Evolutionary conservation across 2,888 invertebrate genomes (phyloP).

Genomic region (Synanthedon myopaeformis): DNA sequence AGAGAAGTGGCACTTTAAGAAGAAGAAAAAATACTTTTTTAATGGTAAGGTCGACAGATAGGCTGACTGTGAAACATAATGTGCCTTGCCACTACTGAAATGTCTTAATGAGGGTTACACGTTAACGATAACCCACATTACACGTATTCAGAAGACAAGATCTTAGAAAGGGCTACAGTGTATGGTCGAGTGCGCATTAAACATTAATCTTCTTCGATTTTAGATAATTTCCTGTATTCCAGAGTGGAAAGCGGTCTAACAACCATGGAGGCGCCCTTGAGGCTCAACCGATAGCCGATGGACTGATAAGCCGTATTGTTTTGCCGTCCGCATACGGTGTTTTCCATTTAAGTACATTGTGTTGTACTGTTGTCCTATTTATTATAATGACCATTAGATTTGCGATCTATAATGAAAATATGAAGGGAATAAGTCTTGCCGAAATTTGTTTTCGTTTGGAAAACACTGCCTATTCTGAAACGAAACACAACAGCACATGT

Average conservation of each 20-base stretch:
- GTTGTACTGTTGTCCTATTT: not conserved
- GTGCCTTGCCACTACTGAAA: not conserved
- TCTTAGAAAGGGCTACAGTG: conserved; percentile 2
- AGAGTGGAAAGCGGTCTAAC: conserved; percentile 25
- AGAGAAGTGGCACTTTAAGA: too few species aligned
- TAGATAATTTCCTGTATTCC: conserved; percentile 29
- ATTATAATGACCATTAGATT: not conserved
- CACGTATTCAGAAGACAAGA: not conserved
- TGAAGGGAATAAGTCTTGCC: too few species aligned
- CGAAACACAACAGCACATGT: too few species aligned
- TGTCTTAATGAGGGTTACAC: not conserved
- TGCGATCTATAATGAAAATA: too few species aligned
- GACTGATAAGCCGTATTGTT: conserved; percentile 12
- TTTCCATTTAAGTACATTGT: conserved; percentile 6
- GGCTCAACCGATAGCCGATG: conserved; percentile 12
- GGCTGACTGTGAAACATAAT: too few species aligned
- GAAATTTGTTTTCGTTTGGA: too few species aligned
- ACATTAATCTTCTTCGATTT: conserved; percentile 43
- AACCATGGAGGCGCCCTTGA: conserved; percentile 18
- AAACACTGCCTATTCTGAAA: too few species aligned
- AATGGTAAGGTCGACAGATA: too few species aligned
- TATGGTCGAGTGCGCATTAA: conserved; percentile 18
- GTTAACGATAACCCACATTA: not conserved
- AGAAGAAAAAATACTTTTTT: too few species aligned
- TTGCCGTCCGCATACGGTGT: conserved; percentile 6